Evolutionary conservation across 2,797 vertebrate genomes (phyloP), one percentile per base, ranked within the genome.

Genomic region (Leuciscus waleckii): DNA sequence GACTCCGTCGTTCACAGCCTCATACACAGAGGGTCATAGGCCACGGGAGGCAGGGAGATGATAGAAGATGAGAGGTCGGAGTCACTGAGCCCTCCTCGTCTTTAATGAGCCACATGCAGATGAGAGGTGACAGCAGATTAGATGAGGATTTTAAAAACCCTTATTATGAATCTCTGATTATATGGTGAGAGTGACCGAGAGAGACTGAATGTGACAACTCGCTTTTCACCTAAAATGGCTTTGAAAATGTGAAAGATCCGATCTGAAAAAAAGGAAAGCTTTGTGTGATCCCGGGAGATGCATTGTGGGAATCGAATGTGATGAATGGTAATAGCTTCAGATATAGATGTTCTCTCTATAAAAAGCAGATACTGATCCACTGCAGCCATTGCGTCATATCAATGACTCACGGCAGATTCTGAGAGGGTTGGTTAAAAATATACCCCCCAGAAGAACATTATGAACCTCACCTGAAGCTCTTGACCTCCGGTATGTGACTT

Each of bases 81-180:
- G 81, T 78, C 74, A 32, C 19, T 21, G n/a, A 49, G 68, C 58
- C 75, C 83, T 79, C 75, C 83, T 79, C 46, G 41, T 56, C 81
- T 85, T 76, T 80, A 85, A 84, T 56, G 39, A 37, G 51, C 29
- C 56, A 79, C 67, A 71, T 88, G 58, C 14, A 88, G 35, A 85
- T n/a, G 39, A 56, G 51, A 75, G 35, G 75, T 78, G 79, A 88
- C 41, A 61, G 73, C 32, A 81, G 37, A 83, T 86, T 70, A 70
- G 26, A 86, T 63, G 51, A 81, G 73, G 73, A 78, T 56, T 75
- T 67, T 58, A 81, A 56, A 77, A 81, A 56, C 79, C 7, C 32
- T 77, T 43, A 16, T 41, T 54, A 79, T 43, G 41, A 23, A 51
- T 86, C 35, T 37, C 39, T 70, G 56, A n/a, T 37, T 70, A 58